These are phyloP conservation scores for Pelosia muscerda DNA, from an alignment of 2,888 invertebrate genomes.

Conservation along the genomic window DNA sequence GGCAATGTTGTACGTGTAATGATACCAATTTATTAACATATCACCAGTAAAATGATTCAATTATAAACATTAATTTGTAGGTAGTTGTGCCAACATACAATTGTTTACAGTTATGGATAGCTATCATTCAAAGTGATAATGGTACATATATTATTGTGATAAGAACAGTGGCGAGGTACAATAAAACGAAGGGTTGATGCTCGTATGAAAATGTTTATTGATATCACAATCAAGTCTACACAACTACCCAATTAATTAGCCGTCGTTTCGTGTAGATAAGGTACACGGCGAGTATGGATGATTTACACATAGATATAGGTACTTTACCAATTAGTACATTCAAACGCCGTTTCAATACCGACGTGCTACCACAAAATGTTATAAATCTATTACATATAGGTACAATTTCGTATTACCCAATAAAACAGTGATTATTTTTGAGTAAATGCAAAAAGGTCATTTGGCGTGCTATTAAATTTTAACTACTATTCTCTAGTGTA, in stretches of 20 bases:
- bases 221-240: conserved; percentile 87
- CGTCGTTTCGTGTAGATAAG: conserved; percentile 78
- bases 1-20: no score
- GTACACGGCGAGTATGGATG: conserved; percentile 78
- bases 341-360: conserved; percentile 54
- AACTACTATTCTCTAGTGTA: conserved; percentile 65
- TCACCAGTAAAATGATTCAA: background rate
- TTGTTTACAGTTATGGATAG: background rate
- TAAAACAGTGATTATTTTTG: conserved; percentile 66
- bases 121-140: background rate
- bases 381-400: conserved; percentile 59
- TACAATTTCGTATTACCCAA: conserved; percentile 60
- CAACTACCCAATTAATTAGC: conserved; percentile 81
- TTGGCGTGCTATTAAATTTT: conserved; percentile 74
- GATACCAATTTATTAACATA: no score
- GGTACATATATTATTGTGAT: background rate
- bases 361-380: conserved; percentile 60
- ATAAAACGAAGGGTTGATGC: conserved; percentile 71
- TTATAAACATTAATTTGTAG: background rate
- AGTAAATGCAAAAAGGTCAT: conserved; percentile 72
- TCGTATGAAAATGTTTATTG: conserved; percentile 88
- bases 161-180: conserved; percentile 16
- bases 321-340: conserved; percentile 68
- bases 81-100: background rate
- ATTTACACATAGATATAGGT: conserved; percentile 73